These are phyloP conservation scores for Phalera bucephala DNA, from an alignment of 2,888 invertebrate species.

Conservation along the genomic window DNA sequence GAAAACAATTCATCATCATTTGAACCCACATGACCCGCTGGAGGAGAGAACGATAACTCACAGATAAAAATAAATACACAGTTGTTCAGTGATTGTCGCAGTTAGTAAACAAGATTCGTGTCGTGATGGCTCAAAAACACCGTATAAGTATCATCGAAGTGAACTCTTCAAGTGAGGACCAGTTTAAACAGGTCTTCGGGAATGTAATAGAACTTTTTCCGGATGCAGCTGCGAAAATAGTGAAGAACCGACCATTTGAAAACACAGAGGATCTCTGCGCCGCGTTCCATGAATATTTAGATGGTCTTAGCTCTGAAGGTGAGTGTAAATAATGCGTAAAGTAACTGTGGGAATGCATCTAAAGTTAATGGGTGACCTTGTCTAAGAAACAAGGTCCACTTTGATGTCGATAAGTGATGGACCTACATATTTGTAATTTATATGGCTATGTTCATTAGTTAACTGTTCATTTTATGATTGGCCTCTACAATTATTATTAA, in stretches of 20 bases:
- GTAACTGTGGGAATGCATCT: conserved; percentile 11
- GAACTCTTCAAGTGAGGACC: conserved; percentile 74
- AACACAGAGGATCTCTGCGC: conserved; percentile 69
- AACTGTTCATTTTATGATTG: too few species aligned
- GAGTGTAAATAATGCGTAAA: conserved; percentile 5
- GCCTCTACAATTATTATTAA: too few species aligned
- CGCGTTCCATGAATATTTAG: conserved; percentile 81
- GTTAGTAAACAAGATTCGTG: background rate
- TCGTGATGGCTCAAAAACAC: too few species aligned
- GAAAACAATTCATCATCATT: conserved; percentile 6
- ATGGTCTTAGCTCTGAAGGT: conserved; percentile 73
- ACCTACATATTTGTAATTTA: too few species aligned
- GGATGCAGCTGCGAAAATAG: conserved; percentile 75
- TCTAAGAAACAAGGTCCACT: too few species aligned
- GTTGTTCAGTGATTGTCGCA: conserved; percentile 10
- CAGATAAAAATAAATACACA: conserved; percentile 28
- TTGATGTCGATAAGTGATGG: too few species aligned
- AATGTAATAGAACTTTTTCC: conserved; percentile 85
- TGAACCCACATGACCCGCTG: conserved; percentile 49
- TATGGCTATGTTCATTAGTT: too few species aligned
- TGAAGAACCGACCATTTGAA: conserved; percentile 77
- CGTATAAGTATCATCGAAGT: too few species aligned
- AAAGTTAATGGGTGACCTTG: too few species aligned
- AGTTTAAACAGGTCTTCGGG: conserved; percentile 82
- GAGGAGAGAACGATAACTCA: conserved; percentile 24